Percentiles rank a stretch among this genome's conserved stretches.
These are phyloP conservation scores for Pagetopsis macropterus DNA, from an alignment of 2,797 vertebrate genomes.

Conservation along the genomic window DNA sequence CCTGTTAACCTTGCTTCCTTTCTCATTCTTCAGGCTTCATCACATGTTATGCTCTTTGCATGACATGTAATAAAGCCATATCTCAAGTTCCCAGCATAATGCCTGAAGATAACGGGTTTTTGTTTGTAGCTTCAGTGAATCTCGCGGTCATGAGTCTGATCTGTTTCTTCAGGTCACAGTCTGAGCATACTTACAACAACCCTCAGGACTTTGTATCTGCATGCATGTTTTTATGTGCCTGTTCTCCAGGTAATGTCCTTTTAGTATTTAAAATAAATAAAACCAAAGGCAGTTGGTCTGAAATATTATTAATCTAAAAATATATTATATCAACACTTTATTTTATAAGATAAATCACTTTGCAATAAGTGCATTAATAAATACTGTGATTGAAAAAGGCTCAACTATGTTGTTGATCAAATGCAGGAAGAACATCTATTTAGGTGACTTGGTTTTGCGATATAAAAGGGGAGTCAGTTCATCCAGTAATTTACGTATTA, in stretches of 20 bases:
- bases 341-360: too few relatives aligned
- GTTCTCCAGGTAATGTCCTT: neutral
- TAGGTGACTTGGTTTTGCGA: neutral
- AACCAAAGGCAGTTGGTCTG: too few relatives aligned
- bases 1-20: too few relatives aligned
- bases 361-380: too few relatives aligned
- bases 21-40: neutral
- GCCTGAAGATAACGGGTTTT: constrained; percentile 3
- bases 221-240: neutral
- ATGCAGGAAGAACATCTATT: neutral
- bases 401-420: neutral
- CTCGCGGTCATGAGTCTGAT: constrained; percentile 6
- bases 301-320: too few relatives aligned
- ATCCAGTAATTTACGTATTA: neutral
- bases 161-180: constrained; percentile 25
- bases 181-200: neutral
- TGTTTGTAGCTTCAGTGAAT: constrained; percentile 35
- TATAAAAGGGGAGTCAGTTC: neutral
- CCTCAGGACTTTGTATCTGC: neutral
- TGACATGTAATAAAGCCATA: neutral
- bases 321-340: too few relatives aligned
- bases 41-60: neutral
- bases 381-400: neutral
- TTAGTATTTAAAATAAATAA: too few relatives aligned
- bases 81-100: neutral